phyloP scores from a whole-genome alignment of 2,797 vertebrate genomes.

The Glossophaga mutica region DNA sequence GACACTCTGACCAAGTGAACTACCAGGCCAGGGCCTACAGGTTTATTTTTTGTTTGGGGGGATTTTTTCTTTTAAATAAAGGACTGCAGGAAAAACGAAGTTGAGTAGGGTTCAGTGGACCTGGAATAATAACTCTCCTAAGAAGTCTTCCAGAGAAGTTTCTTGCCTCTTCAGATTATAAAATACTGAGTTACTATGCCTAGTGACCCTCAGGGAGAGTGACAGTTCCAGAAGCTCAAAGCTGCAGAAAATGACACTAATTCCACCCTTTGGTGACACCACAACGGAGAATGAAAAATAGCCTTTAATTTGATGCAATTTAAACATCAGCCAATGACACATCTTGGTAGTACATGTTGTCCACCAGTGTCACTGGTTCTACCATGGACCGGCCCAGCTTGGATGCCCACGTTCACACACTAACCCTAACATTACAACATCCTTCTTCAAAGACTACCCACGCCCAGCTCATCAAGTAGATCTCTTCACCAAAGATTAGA shows the following conservation, averaged over 20 bases:
- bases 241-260: slow-evolving; percentile 66
- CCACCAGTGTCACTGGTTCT: slow-evolving; percentile 41
- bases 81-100: neutral
- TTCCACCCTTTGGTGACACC: slow-evolving; percentile 64
- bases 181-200: slow-evolving; percentile 36
- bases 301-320: slow-evolving; percentile 75
- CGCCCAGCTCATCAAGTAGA: neutral
- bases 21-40: neutral
- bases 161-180: slow-evolving; percentile 20
- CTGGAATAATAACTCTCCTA: neutral
- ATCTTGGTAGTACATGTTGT: slow-evolving; percentile 57
- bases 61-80: neutral
- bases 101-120: neutral
- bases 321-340: slow-evolving; percentile 62
- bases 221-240: slow-evolving; percentile 59
- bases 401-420: neutral
- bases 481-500: neutral
- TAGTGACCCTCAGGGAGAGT: slow-evolving; percentile 49
- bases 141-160: neutral
- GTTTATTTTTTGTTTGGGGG: neutral
- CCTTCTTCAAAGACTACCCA: neutral
- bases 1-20: neutral
- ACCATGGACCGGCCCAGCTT: neutral
- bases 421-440: neutral
- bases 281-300: slow-evolving; percentile 58